Base-by-base conservation (phyloP, 2,888 invertebrate genomes). In the Phaedon cochleariae region DNA sequence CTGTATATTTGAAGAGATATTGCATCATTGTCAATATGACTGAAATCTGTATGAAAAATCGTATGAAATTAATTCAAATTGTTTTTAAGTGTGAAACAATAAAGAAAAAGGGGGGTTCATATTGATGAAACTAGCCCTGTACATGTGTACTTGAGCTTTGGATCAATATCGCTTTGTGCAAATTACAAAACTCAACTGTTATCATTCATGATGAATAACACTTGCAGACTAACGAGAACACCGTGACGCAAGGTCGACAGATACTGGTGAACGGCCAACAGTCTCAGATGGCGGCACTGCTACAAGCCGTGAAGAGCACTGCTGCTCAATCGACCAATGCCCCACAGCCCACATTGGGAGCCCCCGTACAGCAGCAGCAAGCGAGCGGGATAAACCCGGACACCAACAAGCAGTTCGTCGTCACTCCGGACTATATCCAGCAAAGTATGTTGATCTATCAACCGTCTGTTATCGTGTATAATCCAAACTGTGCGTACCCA, bases 381-480 rank as follows among this genome's bases (percentile, higher is more conserved):
- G 54, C 65, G 34, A 48, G 57, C 22, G 55, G 66, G 12, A 59
- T 67, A 0, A 45, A 57, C 34, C 82, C 18, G 80, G 84, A 73
- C 20, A 73, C 79, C 51, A 82, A 83, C 67, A 86, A 87, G 77
- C 89, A 93, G 84, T 96, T 96, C 85, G 91, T 95, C 74, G 88
- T 96, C 68, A 96, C 96, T 12, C 93, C 95, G 60, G 95, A 95
- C 84, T 96, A 96, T 80, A 95, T 96, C 75, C 95, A 96, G 82
- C 95, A 96, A 88, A 95, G 96, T 94, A 87, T 90, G 91, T 89
- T 83, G 68, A 73, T 82, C 74, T 83, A 81, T 76, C 83, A 82
- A 77, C 82, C 83, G 75, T 83, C 83, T 72, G 83, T 83, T 74
- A 84, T 83, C 67, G 83, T 84, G 71, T 83, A 81, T 75, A 83